Conservation (phyloP, 92 coral and sea anemone species). For the Anthopleura xanthogrammica region DNA sequence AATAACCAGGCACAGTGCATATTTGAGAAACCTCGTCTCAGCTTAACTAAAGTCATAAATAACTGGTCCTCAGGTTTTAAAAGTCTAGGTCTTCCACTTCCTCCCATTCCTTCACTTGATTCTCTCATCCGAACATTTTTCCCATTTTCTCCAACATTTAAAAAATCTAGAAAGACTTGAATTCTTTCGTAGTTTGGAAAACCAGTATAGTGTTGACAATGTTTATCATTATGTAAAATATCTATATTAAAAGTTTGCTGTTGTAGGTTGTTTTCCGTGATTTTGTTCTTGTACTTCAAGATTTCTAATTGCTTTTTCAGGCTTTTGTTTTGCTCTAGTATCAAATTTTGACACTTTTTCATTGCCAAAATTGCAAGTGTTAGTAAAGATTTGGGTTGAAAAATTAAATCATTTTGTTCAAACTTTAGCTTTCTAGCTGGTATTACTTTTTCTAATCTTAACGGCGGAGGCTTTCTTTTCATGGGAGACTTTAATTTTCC, state of each 20-base stretch:
- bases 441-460: too few species aligned
- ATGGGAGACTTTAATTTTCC: too few species aligned
- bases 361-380: too few species aligned
- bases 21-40: slow-evolving; percentile 26
- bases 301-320: neutral
- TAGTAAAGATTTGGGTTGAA: too few species aligned
- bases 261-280: slow-evolving; percentile 8
- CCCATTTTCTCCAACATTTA: slow-evolving; percentile 40
- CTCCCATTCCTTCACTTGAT: too few species aligned
- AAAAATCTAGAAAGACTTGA: slow-evolving; percentile 9
- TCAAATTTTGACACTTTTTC: too few species aligned
- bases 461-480: too few species aligned
- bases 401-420: too few species aligned
- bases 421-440: too few species aligned
- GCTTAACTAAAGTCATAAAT: slow-evolving; percentile 18
- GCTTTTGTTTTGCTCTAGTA: too few species aligned
- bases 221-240: slow-evolving; percentile 13
- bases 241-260: slow-evolving; percentile 25
- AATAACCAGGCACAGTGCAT: slow-evolving; percentile 24
- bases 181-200: slow-evolving; percentile 38
- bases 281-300: neutral
- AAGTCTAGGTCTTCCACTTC: slow-evolving; percentile 35
- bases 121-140: slow-evolving; percentile 37
- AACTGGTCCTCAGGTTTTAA: slow-evolving; percentile 29
- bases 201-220: slow-evolving; percentile 41